Conservation (phyloP, 2,797 vertebrate genomes). For the Takifugu rubripes region DNA sequence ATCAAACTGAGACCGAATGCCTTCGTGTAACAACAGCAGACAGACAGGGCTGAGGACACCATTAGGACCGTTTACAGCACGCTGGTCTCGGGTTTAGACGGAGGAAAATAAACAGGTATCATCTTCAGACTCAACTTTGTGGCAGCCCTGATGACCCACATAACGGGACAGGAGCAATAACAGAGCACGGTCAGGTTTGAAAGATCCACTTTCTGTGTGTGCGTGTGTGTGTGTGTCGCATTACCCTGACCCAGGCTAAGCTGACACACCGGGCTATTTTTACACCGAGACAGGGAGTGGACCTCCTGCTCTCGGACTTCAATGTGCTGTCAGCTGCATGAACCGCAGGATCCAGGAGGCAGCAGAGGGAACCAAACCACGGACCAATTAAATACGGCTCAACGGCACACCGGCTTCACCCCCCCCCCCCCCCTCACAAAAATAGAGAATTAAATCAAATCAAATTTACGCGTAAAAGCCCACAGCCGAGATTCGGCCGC, state of each 20-base stretch:
- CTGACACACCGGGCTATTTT: conserved; percentile 74
- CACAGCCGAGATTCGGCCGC: no score
- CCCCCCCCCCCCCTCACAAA: no score
- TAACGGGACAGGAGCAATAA: conserved; percentile 1
- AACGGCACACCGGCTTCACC: no score
- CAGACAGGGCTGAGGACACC: background rate
- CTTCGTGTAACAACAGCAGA: conserved; percentile 7
- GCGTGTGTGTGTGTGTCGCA: background rate
- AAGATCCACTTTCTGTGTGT: conserved; percentile 11
- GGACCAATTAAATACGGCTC: background rate
- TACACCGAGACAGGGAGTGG: conserved; percentile 49
- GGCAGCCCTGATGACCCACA: conserved; percentile 42
- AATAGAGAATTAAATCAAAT: no score
- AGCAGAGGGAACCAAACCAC: background rate
- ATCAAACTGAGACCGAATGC: conserved; percentile 15
- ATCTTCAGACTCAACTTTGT: conserved; percentile 20
- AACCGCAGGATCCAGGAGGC: conserved; percentile 4
- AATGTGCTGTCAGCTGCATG: conserved; percentile 60
- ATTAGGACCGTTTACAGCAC: background rate
- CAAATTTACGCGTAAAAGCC: no score
- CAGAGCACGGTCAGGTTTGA: conserved; percentile 2
- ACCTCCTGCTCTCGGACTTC: conserved; percentile 70
- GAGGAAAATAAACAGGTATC: conserved; percentile 52
- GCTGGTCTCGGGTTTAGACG: background rate
- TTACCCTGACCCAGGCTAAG: conserved; percentile 42